Conservation (phyloP, 2,797 vertebrate genomes). For the Carcharodon carcharias region DNA sequence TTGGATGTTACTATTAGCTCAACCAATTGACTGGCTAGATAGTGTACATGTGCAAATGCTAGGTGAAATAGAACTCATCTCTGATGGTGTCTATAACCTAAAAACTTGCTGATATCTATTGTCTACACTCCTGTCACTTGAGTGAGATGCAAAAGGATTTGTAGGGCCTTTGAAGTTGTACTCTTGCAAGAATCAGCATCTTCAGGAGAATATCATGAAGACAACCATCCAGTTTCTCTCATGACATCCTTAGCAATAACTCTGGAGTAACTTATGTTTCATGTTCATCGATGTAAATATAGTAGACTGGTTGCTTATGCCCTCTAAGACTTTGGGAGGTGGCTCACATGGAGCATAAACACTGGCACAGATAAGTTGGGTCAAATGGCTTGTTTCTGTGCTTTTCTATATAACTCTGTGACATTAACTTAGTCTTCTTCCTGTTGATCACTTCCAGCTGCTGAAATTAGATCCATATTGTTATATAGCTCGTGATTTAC, state of each 20-base stretch:
- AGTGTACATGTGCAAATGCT: neutral
- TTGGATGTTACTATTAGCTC: neutral
- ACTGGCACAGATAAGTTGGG: neutral
- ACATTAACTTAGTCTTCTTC: neutral
- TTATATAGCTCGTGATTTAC: neutral
- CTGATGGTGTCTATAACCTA: neutral
- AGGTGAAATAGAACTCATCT: neutral
- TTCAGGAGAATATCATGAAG: neutral
- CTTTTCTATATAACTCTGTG: neutral
- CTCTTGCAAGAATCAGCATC: neutral
- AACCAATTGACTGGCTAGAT: neutral
- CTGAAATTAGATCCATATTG: constrained; percentile 1
- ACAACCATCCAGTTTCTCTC: neutral
- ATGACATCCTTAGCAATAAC: neutral
- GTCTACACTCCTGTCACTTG: neutral
- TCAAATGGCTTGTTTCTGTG: neutral
- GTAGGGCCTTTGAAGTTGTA: neutral
- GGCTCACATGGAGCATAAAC: neutral
- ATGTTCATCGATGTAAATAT: neutral
- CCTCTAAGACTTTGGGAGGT: neutral
- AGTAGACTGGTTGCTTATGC: neutral
- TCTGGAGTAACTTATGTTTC: neutral
- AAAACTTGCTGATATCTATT: neutral
- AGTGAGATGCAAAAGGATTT: neutral
- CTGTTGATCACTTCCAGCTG: neutral